Conservation (phyloP, 2,113 vertebrate genomes). For the Gopherus flavomarginatus region DNA sequence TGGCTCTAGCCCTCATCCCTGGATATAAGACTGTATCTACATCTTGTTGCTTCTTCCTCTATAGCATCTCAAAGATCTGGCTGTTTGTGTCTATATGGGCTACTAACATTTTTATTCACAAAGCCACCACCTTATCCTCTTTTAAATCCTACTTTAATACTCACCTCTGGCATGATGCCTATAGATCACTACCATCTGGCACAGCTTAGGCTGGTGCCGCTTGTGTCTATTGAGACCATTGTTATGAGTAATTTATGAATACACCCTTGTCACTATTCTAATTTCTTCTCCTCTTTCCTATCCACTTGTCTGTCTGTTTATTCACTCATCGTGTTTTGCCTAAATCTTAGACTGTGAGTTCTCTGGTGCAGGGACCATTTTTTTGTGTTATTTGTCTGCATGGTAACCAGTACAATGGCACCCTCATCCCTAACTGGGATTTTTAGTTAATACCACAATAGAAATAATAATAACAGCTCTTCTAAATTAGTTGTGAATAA, state of each 20-base stretch:
- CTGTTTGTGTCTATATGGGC: accelerated
- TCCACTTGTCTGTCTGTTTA: not conserved
- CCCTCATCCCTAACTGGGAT: not conserved
- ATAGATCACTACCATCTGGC: not conserved
- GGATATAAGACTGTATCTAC: not conserved
- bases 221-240: not conserved
- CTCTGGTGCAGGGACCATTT: not conserved
- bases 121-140: accelerated
- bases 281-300: not conserved
- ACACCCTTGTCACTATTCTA: not conserved
- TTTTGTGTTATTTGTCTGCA: not conserved
- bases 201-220: not conserved
- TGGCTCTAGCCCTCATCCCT: not conserved
- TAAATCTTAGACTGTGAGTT: not conserved
- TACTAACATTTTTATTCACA: not conserved
- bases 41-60: not conserved
- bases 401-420: not conserved
- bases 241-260: not conserved
- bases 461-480: not conserved
- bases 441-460: not conserved
- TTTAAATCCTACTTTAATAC: not conserved
- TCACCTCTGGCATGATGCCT: not conserved
- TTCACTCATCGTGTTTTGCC: not conserved
- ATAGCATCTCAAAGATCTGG: not conserved
- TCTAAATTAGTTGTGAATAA: not conserved